Conservation (phyloP, 2,888 invertebrate species). For the Heliconius aoede region DNA sequence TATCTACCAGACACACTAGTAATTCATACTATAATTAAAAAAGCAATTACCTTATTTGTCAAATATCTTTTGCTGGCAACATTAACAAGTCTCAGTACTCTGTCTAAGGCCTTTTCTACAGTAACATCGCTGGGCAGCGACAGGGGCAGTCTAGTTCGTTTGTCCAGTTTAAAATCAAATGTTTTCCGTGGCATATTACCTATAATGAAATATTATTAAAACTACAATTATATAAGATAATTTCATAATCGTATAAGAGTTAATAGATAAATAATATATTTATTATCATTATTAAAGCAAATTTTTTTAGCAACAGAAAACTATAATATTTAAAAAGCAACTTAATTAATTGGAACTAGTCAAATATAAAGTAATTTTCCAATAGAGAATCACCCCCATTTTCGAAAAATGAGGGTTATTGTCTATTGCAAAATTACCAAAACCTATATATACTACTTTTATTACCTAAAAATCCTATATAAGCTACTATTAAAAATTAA, state of each 20-base stretch:
- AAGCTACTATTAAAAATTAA: not conserved
- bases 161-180: conserved; percentile 84
- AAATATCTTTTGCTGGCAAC: conserved; percentile 97
- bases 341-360: not conserved
- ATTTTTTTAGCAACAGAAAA: not conserved
- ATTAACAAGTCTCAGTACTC: conserved; percentile 93
- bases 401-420: too few species aligned
- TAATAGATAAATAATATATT: too few species aligned
- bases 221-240: too few species aligned
- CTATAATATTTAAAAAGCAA: not conserved
- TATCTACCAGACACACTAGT: too few species aligned
- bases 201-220: conserved; percentile 48
- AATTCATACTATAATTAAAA: conserved; percentile 3
- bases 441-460: too few species aligned
- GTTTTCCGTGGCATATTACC: conserved; percentile 83
- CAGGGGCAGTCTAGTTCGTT: conserved; percentile 77
- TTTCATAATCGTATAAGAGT: too few species aligned
- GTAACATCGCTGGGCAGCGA: conserved; percentile 82
- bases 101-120: conserved; percentile 87
- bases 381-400: too few species aligned
- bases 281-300: not conserved
- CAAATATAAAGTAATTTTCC: not conserved
- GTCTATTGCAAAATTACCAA: too few species aligned
- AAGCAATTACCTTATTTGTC: conserved; percentile 90
- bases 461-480: too few species aligned